These are phyloP conservation scores for Anhinga rufa DNA, from an alignment of 2,113 vertebrate species.

Conservation along the genomic window DNA sequence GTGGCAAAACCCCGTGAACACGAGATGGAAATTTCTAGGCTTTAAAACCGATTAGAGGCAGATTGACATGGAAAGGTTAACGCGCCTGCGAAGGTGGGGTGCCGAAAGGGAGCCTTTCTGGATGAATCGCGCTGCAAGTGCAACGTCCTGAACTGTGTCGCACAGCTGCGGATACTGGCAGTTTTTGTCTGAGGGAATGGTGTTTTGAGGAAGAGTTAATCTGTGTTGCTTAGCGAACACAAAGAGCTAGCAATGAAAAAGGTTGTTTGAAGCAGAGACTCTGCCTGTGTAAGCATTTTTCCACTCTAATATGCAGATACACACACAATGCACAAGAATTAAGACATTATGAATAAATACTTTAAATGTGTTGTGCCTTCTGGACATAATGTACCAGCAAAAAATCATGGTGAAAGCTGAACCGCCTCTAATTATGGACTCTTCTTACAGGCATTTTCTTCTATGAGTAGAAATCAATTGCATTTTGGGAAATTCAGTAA, in stretches of 20 bases:
- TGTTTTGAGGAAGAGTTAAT: neutral
- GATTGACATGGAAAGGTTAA: neutral
- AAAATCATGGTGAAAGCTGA: neutral
- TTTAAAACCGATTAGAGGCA: neutral
- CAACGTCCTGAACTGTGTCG: neutral
- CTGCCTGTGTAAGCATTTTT: slow-evolving; percentile 42
- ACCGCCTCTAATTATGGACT: neutral
- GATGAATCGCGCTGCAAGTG: neutral
- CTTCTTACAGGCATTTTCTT: neutral
- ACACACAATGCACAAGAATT: neutral
- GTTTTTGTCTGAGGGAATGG: neutral
- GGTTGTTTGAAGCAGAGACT: neutral
- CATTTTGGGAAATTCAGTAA: neutral
- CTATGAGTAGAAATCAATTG: neutral
- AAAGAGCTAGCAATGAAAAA: neutral
- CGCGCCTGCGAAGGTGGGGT: neutral
- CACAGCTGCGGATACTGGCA: neutral
- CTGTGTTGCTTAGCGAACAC: neutral
- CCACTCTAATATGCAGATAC: neutral
- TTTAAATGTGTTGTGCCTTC: neutral
- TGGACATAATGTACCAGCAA: slow-evolving; percentile 5
- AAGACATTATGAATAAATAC: slow-evolving; percentile 31
- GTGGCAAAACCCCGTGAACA: neutral
- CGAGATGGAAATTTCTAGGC: neutral
- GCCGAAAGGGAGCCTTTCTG: neutral